Evolutionary conservation across 2,888 invertebrate genomes (phyloP), one percentile per base, ranked within the genome.

Genomic region (Hymenopus coronatus): DNA sequence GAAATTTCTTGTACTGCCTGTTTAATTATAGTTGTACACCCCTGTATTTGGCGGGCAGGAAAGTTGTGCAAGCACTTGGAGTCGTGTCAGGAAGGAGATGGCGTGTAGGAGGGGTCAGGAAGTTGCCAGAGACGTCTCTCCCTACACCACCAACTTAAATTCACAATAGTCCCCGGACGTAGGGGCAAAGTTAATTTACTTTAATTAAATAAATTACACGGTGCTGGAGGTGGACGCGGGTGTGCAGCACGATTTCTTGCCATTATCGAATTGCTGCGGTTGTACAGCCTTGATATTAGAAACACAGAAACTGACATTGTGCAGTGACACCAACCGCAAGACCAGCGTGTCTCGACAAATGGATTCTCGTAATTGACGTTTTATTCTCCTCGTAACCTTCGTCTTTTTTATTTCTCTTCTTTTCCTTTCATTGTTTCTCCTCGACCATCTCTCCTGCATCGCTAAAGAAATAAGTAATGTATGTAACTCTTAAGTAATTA

Each of bases 141-240:
- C 54, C 54, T 70, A 70, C 54, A 70, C 54, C 54, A 70, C 54
- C 25, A 70, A 54, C 54, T 54, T 54, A 54, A 54, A 54, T 54
- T 54, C 54, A 54, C 54, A 54, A 70, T 70, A 70, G 54, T 70
- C 54, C 54, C 54, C 54, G 54, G 54, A 70, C 54, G 54, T 70
- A 86, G 85, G 85, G 86, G 81, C 86, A 28, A 81, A 86, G 90
- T 90, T 90, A 90, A 90, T 90, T 90, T 90, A 90, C 90, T 90
- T 90, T 90, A 90, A 90, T 90, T 90, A 90, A 90, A 90, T 90
- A 90, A 90, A 90, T 90, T 89, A 90, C 90, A 90, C 87, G 90
- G 90, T 90, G 82, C 86, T 85, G 85, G 54, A 81, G 84, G 27
- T 88, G 85, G 28, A 88, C 54, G 54, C 54, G 54, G 54, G 54